Evolutionary conservation across 2,888 invertebrate genomes (phyloP).

Genomic region (Eupithecia inturbata): DNA sequence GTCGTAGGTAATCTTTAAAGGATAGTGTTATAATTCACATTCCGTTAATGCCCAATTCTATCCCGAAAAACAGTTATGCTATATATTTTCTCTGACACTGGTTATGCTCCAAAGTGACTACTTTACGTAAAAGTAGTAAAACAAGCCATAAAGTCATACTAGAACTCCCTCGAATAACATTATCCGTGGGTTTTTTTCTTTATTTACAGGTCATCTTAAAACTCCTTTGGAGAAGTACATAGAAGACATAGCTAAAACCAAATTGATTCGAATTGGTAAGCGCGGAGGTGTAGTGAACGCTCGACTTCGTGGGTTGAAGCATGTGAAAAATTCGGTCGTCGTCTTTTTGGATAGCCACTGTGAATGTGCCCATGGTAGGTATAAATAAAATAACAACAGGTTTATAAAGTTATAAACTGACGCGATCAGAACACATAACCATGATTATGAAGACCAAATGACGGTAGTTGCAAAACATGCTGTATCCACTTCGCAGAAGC

Average conservation of each 20-base stretch:
- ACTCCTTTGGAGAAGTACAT: conserved; percentile 94
- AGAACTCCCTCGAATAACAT: not conserved
- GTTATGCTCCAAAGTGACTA: not conserved
- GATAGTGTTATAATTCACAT: not conserved
- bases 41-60: not conserved
- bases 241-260: conserved; percentile 92
- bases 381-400: not conserved
- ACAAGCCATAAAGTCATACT: not conserved
- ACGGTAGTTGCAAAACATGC: too few species aligned
- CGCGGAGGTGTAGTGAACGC: conserved; percentile 97
- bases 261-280: conserved; percentile 91
- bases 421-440: too few species aligned
- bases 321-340: conserved; percentile 90
- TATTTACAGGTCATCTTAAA: conserved; percentile 90
- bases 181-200: not conserved
- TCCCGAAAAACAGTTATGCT: not conserved
- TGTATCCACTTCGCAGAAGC: too few species aligned
- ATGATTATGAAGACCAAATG: too few species aligned
- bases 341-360: conserved; percentile 99
- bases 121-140: not conserved
- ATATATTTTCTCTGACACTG: not conserved
- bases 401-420: too few species aligned
- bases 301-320: conserved; percentile 91
- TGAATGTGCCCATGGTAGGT: conserved; percentile 92
- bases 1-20: too few species aligned